Evolutionary conservation across 1,140 invertebrate genomes (phyloP).

Genomic region (Pseudomyrmex sp.): DNA sequence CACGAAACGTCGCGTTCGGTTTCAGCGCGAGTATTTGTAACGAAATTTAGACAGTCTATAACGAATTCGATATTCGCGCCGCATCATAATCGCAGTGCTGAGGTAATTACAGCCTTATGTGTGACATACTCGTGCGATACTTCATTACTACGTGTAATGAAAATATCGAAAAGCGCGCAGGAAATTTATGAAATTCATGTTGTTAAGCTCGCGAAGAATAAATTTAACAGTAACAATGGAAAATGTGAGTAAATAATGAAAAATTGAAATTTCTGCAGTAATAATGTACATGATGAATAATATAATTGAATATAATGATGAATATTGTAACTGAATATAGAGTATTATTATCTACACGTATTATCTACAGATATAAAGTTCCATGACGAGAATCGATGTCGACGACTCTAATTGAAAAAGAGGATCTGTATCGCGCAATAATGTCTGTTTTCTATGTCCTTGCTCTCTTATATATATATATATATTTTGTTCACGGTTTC

Average conservation of each 20-base stretch:
- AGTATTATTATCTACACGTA: neutral
- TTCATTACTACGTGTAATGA: too few relatives aligned
- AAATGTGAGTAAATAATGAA: neutral
- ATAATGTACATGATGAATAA: neutral
- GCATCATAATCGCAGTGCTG: too few relatives aligned
- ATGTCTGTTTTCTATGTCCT: neutral
- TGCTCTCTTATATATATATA: neutral
- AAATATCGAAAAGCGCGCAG: neutral
- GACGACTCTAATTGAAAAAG: constrained; percentile 46
- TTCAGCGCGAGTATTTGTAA: neutral
- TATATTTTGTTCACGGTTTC: constrained; percentile 23
- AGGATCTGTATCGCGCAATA: constrained; percentile 36
- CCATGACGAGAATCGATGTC: neutral
- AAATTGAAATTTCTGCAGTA: neutral
- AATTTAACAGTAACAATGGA: too few relatives aligned
- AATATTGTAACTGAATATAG: constrained; percentile 23
- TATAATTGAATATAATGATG: neutral
- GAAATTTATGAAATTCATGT: neutral
- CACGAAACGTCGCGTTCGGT: neutral
- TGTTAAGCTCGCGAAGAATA: too few relatives aligned
- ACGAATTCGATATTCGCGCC: neutral
- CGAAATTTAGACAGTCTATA: constrained; percentile 1
- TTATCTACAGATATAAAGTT: too few relatives aligned
- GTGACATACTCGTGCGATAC: too few relatives aligned
- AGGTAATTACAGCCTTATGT: too few relatives aligned